A percentile compares a stretch with the other conserved stretches of the same genome.
Conservation (phyloP, 2,797 vertebrate species). For the Cichlasoma orientale region DNA sequence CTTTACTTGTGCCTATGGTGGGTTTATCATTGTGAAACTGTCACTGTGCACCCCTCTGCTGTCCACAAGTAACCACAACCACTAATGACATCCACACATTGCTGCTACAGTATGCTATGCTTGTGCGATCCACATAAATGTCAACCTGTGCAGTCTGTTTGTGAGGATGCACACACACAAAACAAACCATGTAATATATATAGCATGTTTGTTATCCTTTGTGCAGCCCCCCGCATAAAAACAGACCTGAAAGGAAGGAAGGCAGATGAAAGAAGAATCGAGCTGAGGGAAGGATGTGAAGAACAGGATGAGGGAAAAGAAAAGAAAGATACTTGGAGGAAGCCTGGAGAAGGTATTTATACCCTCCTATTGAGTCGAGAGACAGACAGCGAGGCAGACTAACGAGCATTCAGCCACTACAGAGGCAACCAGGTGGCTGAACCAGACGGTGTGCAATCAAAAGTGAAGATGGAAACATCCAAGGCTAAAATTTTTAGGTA, state of each 20-base stretch:
- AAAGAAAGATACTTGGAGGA: constrained; percentile 56
- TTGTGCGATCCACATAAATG: neutral
- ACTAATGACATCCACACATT: constrained; percentile 46
- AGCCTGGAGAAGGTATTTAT: constrained; percentile 72
- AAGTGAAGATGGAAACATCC: constrained; percentile 37
- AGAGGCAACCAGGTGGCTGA: constrained; percentile 35
- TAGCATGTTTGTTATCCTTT: constrained; percentile 55
- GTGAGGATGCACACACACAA: neutral
- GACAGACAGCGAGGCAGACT: constrained; percentile 45
- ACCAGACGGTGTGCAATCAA: constrained; percentile 45
- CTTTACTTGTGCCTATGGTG: constrained; percentile 13
- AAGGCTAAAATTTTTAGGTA: constrained; percentile 33
- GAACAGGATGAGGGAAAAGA: constrained; percentile 69
- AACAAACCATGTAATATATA: constrained; percentile 6
- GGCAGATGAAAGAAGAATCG: constrained; percentile 67
- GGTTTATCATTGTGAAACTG: constrained; percentile 42
- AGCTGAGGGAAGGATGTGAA: constrained; percentile 67
- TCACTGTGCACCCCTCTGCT: constrained; percentile 29
- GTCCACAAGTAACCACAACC: constrained; percentile 11
- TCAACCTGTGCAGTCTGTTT: neutral
- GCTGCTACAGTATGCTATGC: constrained; percentile 2
- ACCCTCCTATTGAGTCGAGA: constrained; percentile 41
- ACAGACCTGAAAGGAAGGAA: constrained; percentile 67
- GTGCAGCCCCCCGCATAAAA: constrained; percentile 40
- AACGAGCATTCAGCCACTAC: constrained; percentile 41